Conservation (phyloP, 2,888 invertebrate species). For the Spilosoma lubricipeda region DNA sequence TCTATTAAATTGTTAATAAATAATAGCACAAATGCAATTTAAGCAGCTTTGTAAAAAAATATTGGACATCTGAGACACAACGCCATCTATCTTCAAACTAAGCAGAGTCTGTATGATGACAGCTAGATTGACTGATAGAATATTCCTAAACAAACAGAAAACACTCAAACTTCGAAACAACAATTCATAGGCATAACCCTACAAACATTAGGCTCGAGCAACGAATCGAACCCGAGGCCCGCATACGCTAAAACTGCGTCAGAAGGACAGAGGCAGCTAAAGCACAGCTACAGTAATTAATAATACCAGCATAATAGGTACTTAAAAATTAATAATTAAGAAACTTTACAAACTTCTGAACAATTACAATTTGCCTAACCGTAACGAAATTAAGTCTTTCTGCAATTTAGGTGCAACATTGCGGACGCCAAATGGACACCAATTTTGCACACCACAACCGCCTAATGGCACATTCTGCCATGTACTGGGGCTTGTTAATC, state of each 20-base stretch:
- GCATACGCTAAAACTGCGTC: too few relatives aligned
- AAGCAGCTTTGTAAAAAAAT: too few relatives aligned
- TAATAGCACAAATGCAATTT: too few relatives aligned
- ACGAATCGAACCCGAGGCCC: too few relatives aligned
- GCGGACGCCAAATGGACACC: constrained; percentile 49
- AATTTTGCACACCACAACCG: constrained; percentile 48
- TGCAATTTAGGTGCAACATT: constrained; percentile 51
- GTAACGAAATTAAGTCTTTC: constrained; percentile 56
- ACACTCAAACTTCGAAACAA: too few relatives aligned
- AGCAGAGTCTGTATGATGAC: too few relatives aligned
- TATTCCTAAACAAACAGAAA: too few relatives aligned
- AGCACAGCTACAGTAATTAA: constrained; percentile 9
- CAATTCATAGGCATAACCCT: too few relatives aligned
- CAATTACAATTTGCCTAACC: constrained; percentile 47
- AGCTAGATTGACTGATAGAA: too few relatives aligned
- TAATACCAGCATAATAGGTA: constrained; percentile 29
- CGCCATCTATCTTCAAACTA: too few relatives aligned
- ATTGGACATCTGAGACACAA: too few relatives aligned
- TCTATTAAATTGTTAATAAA: not conserved
- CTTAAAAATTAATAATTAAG: constrained; percentile 41
- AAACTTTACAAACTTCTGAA: constrained; percentile 30
- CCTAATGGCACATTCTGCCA: constrained; percentile 52
- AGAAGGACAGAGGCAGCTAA: not conserved
- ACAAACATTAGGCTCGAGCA: too few relatives aligned
- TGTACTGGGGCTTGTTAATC: constrained; percentile 54